Evolutionary conservation across 2,113 vertebrate genomes (phyloP), one percentile per base, ranked within the genome.

Genomic region (Eulemur rufifrons): DNA sequence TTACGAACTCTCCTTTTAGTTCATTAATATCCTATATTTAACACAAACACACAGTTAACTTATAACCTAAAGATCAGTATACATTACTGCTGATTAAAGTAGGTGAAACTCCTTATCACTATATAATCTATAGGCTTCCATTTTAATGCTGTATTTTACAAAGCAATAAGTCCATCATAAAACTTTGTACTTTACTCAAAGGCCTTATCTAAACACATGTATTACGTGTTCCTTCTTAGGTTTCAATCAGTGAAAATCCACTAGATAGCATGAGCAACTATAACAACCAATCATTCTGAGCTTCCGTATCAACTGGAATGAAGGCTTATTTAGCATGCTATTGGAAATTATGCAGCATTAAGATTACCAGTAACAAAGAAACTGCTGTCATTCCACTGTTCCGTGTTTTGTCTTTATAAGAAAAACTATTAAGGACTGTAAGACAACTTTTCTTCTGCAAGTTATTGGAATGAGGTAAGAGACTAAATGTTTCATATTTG

Each of bases 151-250:
- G 86, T 95, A 97, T 97, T 98, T 98, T 97, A 97, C 59, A 2
- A 96, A 98, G 98, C 97, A 98, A 98, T 98, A 98, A 98, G 94
- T 74, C 93, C 94, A 95, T 97, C 98, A 98, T 99, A 98, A 99
- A 98, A 98, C 98, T 98, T 98, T 99, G 98, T 96, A 98, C 98
- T 98, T 96, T 95, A 97, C 96, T 77, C 96, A 95, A 85, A 89
- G 32, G 14, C 85, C 86, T 97, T 98, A 98, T 98, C 98, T 97
- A 77, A 81, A 97, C 95, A 97, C 96, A 94, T 0, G 74, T 83
- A 87, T 96, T 98, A 98, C 34, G 80, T 98, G 98, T 97, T 97
- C 97, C 93, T 96, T 1, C 81, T 94, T 91, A 13, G 27, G n/a
- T 91, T 97, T 93, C 97, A 76, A 88, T 84, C 91, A 42, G 73